Evolutionary conservation across 2,797 vertebrate species (phyloP).

Genomic region (Cynopterus sphinx): DNA sequence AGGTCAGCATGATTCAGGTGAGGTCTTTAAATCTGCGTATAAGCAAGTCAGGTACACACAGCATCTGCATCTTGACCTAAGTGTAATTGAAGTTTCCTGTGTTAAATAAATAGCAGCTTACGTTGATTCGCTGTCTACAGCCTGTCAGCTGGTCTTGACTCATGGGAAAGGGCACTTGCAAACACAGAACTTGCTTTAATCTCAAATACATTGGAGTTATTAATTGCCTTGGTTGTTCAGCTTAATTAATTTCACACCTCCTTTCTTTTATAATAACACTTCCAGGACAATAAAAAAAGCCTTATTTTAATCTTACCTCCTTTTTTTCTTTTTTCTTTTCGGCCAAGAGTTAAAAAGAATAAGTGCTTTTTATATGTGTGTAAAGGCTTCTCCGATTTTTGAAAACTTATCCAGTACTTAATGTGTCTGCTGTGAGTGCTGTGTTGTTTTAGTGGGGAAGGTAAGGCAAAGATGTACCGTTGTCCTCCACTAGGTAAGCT

Average conservation of each 20-base stretch:
- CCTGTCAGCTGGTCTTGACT: neutral
- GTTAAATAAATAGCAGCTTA: neutral
- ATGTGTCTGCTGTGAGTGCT: neutral
- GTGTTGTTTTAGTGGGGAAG: neutral
- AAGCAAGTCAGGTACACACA: neutral
- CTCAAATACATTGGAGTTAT: neutral
- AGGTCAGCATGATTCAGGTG: neutral
- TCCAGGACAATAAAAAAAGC: neutral
- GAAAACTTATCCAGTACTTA: neutral
- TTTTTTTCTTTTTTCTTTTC: neutral
- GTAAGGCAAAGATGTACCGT: neutral
- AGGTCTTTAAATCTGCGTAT: neutral
- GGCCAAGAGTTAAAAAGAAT: neutral
- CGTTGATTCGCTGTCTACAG: neutral
- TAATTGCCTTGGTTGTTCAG: neutral
- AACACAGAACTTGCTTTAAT: constrained; percentile 8
- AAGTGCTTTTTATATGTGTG: neutral
- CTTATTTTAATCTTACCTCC: neutral
- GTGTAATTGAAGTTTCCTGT: neutral
- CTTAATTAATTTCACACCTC: neutral
- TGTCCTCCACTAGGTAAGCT: neutral
- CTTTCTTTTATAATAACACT: neutral
- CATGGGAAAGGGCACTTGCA: constrained; percentile 3
- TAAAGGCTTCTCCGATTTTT: neutral
- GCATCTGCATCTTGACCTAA: neutral